These are phyloP conservation scores for Bimastos eiseni DNA, from an alignment of 2,888 invertebrate species.

Conservation along the genomic window DNA sequence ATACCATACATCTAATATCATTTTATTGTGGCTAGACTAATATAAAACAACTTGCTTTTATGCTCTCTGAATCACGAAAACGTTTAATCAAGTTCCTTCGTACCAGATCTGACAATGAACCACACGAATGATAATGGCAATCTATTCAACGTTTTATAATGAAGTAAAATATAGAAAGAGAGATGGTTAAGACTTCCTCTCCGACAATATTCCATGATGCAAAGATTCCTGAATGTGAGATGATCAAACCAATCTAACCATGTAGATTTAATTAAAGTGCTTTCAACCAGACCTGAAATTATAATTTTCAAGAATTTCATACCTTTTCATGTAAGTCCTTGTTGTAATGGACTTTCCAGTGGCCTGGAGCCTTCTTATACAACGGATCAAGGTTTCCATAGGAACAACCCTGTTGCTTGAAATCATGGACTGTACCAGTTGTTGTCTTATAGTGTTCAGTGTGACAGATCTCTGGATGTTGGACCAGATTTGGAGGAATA, in stretches of 20 bases:
- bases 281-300: neutral
- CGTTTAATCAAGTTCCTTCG: neutral
- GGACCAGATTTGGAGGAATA: constrained; percentile 58
- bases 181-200: neutral
- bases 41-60: neutral
- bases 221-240: neutral
- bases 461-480: constrained; percentile 54
- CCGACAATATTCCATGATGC: neutral
- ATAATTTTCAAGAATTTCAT: constrained; percentile 24
- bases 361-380: constrained; percentile 60
- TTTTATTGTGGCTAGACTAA: neutral
- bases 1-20: neutral
- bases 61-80: neutral
- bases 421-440: constrained; percentile 56
- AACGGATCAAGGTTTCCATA: constrained; percentile 52
- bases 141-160: neutral
- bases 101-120: neutral
- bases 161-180: neutral
- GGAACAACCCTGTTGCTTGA: constrained; percentile 53
- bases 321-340: constrained; percentile 62
- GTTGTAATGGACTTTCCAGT: constrained; percentile 60
- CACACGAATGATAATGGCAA: neutral
- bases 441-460: constrained; percentile 58
- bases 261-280: neutral
- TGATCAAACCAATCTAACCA: neutral